Percentiles rank a stretch among this genome's conserved stretches.
These are phyloP conservation scores for Hydractinia symbiolongicarpus DNA, from an alignment of 30 jellyfish, hydroid and myxozoan genomes.

Conservation along the genomic window DNA sequence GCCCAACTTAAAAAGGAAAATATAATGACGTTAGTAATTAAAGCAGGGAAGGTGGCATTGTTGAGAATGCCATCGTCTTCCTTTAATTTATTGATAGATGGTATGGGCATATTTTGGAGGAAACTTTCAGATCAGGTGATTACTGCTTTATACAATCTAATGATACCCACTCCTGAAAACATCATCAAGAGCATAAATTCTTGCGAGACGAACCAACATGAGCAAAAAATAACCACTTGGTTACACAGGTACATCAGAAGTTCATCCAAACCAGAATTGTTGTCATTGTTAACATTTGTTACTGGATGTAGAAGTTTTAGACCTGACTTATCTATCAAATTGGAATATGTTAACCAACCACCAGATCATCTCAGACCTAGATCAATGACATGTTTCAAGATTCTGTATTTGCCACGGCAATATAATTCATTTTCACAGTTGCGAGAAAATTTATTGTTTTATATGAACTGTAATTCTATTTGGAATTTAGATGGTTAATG, in stretches of 20 bases:
- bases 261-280: background rate
- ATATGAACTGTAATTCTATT: too few species aligned
- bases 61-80: background rate
- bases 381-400: too few species aligned
- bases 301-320: background rate
- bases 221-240: background rate
- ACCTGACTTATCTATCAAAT: too few species aligned
- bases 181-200: background rate
- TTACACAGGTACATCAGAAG: background rate
- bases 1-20: background rate
- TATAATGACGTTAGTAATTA: background rate
- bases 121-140: background rate
- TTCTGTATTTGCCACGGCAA: too few species aligned
- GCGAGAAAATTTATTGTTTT: too few species aligned
- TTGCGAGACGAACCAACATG: background rate
- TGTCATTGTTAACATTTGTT: background rate
- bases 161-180: background rate
- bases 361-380: too few species aligned
- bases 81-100: background rate
- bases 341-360: too few species aligned
- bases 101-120: background rate
- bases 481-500: too few species aligned
- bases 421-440: too few species aligned
- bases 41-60: conserved; percentile 3
- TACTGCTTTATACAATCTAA: background rate